Evolutionary conservation across 2,888 invertebrate genomes (phyloP), one percentile per base, ranked within the genome.

Genomic region (Nasonia oneida): DNA sequence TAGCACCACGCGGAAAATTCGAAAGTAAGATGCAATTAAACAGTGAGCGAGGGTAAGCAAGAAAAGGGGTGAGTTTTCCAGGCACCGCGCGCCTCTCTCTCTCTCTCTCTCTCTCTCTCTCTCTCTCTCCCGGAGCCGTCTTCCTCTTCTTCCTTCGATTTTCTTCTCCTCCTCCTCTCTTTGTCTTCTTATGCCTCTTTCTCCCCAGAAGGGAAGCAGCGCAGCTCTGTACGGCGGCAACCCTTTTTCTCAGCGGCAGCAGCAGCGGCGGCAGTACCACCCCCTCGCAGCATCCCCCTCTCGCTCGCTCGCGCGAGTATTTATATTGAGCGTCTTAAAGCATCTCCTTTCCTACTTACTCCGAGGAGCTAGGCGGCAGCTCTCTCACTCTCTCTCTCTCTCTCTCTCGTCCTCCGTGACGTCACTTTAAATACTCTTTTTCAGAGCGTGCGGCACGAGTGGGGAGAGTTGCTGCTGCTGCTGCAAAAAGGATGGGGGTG

Each of bases 21-120:
- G 93, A 93, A 93, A 93, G 93, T 93, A 93, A 93, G 93, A 93
- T 93, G 93, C 93, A 93, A 93, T 93, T 93, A 93, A 93, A 93
- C 93, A 93, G 93, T 92, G 92, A 91, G 90, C 92, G 92, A 92
- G 93, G 92, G 93, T 93, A 93, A 93, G 93, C 92, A 93, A 93
- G 93, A 93, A 93, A 93, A 93, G 93, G 93, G 93, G 93, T 93
- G 93, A 93, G 93, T 92, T 93, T 93, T 93, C 93, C 93, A 92
- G 90, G 90, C 90, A 90, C 90, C 79, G 87, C 86, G 86, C 83
- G 90, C 90, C 90, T 80, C 84, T 87, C 83, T 86, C 78, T 86
- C 83, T 85, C 88, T 83, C 18, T 57, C 53, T 83, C 33, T 57
- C 90, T 80, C 84, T 87, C 83, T 86, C 78, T 83, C 77, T 84